phyloP scores from a whole-genome alignment of 2,888 invertebrate species.

The Blastobasis lacticolella region DNA sequence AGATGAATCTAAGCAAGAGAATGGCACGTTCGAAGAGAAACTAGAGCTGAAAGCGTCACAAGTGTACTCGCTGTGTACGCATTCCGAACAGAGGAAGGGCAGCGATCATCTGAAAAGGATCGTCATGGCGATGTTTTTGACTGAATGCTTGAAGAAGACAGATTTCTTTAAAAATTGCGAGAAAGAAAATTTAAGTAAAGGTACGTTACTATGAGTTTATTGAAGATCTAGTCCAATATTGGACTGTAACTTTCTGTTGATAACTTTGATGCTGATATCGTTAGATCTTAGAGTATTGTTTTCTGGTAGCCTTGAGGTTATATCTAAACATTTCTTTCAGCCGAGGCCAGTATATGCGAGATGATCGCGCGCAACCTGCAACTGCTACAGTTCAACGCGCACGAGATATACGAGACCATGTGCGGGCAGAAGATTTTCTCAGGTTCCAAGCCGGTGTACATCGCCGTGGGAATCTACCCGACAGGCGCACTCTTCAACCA shows the following conservation, averaged over 20 bases:
- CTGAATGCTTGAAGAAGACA: slow-evolving; percentile 79
- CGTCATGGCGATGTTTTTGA: slow-evolving; percentile 84
- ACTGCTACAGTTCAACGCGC: slow-evolving; percentile 88
- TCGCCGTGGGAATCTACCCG: slow-evolving; percentile 83
- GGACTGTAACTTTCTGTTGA: not conserved
- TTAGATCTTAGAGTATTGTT: not conserved
- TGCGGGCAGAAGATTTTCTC: slow-evolving; percentile 66
- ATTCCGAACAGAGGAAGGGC: slow-evolving; percentile 74
- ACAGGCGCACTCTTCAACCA: slow-evolving; percentile 88
- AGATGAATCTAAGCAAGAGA: slow-evolving; percentile 38
- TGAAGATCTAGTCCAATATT: not conserved
- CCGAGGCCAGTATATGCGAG: slow-evolving; percentile 66
- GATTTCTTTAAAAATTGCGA: slow-evolving; percentile 73
- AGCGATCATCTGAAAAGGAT: slow-evolving; percentile 84
- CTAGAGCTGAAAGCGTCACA: slow-evolving; percentile 53
- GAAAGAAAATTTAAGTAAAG: slow-evolving; percentile 29
- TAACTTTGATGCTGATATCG: not conserved
- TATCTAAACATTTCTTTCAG: slow-evolving; percentile 22
- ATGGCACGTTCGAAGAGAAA: slow-evolving; percentile 44
- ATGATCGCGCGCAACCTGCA: slow-evolving; percentile 81
- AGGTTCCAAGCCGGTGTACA: slow-evolving; percentile 70
- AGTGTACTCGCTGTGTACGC: slow-evolving; percentile 79
- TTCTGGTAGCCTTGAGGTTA: not conserved
- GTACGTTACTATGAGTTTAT: slow-evolving; percentile 19
- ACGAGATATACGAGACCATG: slow-evolving; percentile 84